Conservation (phyloP, 2,797 vertebrate genomes). For the Varecia variegata region DNA sequence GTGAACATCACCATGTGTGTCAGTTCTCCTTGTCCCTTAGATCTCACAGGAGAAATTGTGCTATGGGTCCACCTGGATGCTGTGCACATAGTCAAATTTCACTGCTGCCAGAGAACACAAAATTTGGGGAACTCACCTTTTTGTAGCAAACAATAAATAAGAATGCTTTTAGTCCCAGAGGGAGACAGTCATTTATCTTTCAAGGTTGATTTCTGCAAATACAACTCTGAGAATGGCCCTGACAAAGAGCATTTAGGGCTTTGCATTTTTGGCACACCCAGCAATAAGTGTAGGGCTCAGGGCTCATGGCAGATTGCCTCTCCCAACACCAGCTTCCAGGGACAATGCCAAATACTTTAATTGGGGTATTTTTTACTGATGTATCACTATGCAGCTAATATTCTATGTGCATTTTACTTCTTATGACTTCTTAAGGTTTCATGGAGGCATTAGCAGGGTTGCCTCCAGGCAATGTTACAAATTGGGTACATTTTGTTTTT, state of each 20-base stretch:
- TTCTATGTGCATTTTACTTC: neutral
- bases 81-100: neutral
- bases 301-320: neutral
- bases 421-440: neutral
- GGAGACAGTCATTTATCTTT: neutral
- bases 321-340: neutral
- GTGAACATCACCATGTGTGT: neutral
- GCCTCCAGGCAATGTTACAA: neutral
- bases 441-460: neutral
- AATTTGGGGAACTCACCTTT: neutral
- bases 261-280: neutral
- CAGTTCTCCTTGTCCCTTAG: accelerated
- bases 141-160: neutral
- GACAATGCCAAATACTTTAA: neutral
- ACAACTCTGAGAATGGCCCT: neutral
- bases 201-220: neutral
- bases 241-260: neutral
- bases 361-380: neutral
- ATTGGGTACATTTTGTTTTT: neutral
- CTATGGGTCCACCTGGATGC: neutral
- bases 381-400: neutral
- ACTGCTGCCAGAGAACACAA: neutral
- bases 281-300: neutral
- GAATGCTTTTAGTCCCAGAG: neutral
- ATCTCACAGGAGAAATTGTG: neutral